Evolutionary conservation across 2,113 vertebrate species (phyloP).

Genomic region (Myiozetetes cayanensis): DNA sequence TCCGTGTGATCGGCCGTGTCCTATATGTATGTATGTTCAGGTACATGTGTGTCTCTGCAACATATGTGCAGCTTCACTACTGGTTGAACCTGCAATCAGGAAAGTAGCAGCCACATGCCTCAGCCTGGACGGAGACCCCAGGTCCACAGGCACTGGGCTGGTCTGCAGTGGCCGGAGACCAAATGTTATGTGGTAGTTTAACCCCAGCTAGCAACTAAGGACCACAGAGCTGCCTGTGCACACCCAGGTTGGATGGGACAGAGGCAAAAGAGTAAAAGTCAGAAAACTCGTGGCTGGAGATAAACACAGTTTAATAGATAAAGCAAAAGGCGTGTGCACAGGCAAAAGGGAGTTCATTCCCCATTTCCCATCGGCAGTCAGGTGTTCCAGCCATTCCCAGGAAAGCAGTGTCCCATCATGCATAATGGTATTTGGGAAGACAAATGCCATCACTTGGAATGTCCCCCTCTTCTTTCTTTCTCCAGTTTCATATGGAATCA

Average conservation of each 20-base stretch:
- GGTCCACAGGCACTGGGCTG: too few relatives aligned
- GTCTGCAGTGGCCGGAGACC: neutral
- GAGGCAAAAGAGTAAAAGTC: neutral
- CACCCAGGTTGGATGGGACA: neutral
- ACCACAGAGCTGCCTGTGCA: neutral
- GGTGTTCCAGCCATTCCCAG: neutral
- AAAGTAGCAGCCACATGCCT: fast-evolving
- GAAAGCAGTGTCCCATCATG: neutral
- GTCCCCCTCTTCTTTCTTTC: neutral
- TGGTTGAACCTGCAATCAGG: neutral
- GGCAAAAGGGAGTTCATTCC: neutral
- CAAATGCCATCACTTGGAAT: neutral
- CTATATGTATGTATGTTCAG: neutral
- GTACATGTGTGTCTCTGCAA: neutral
- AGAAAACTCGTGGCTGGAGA: neutral
- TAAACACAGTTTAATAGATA: neutral
- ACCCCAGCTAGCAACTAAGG: neutral
- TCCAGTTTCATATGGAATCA: neutral
- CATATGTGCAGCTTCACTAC: fast-evolving
- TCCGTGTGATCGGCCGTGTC: neutral
- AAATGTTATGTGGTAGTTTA: neutral
- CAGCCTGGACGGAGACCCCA: neutral
- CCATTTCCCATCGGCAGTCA: neutral
- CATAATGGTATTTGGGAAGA: neutral
- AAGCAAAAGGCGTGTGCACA: neutral